Evolutionary conservation across 92 coral and sea anemone species (phyloP), one percentile per base, ranked within the genome.

Genomic region (Actinostola sp.): DNA sequence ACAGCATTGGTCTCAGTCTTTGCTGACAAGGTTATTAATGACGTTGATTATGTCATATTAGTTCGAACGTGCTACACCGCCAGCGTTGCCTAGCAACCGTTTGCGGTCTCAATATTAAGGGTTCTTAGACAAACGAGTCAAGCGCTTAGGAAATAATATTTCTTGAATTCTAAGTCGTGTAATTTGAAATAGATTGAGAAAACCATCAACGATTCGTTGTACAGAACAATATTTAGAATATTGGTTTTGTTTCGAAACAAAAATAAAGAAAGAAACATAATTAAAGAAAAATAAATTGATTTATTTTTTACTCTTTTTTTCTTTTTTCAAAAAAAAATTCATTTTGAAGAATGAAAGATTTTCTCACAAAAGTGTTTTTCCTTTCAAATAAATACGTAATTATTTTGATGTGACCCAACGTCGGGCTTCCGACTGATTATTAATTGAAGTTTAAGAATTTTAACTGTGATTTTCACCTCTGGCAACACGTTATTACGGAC

Each of bases 371-470:
- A n/a, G n/a, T n/a, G n/a, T n/a, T n/a, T n/a, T n/a, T n/a, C n/a
- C n/a, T n/a, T n/a, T n/a, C n/a, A n/a, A n/a, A n/a, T n/a, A n/a
- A n/a, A n/a, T n/a, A n/a, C n/a, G n/a, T n/a, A 39, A 14, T 48
- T 14, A 13, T 13, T 48, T 48, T 48, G 13, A 48, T 13, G 2
- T 15, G 1, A 53, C 21, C 20, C 12, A 19, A 21, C 9, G 28
- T 3, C 36, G 28, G 63, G 17, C 39, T 57, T 17, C 63, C 39
- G 25, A 57, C 63, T 19, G 63, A 9, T 57, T 57, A 1, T 57
- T 57, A 30, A 53, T 53, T 53, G 59, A 53, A 12, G 63, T 57
- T 57, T 57, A 14, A 30, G 13, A 16, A 29, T 27, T 57, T 57
- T 21, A 57, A 57, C 63, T 21, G 63, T 30, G 63, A 57, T 57